Percentiles rank a stretch among this genome's conserved stretches.
Conservation (phyloP, 2,113 vertebrate species). For the Ciconia boyciana region DNA sequence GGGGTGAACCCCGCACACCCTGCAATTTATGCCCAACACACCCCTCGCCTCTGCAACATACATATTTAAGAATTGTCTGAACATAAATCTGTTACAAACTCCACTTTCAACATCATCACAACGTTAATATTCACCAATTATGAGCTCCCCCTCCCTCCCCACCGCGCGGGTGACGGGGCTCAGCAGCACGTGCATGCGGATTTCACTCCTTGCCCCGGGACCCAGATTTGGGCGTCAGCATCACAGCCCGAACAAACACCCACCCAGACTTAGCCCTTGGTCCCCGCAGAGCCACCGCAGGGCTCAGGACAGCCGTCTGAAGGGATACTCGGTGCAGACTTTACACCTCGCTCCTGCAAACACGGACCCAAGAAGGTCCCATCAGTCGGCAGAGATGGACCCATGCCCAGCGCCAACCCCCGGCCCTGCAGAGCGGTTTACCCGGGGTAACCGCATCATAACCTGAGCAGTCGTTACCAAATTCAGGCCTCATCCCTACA, state of each 20-base stretch:
- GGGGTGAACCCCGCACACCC: background rate
- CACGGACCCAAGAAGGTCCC: accelerated
- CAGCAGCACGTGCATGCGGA: accelerated
- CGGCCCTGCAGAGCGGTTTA: background rate
- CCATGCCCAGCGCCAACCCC: background rate
- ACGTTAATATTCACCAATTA: background rate
- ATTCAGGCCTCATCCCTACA: background rate
- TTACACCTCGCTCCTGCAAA: background rate
- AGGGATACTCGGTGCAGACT: accelerated
- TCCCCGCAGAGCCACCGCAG: accelerated
- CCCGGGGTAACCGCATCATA: accelerated
- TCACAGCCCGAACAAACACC: accelerated
- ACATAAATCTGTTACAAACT: background rate
- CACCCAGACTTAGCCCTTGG: background rate
- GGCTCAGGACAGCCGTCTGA: background rate
- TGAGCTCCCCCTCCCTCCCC: accelerated
- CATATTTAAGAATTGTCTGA: background rate
- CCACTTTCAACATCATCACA: background rate
- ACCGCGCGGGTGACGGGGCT: accelerated
- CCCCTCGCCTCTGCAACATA: background rate
- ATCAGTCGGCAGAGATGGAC: accelerated
- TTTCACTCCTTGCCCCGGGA: background rate
- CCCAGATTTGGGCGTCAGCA: background rate
- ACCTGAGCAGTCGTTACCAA: accelerated
- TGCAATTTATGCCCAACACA: background rate